These are phyloP conservation scores for Strigamia maritima DNA, from an alignment of 2,888 invertebrate genomes.

Conservation along the genomic window DNA sequence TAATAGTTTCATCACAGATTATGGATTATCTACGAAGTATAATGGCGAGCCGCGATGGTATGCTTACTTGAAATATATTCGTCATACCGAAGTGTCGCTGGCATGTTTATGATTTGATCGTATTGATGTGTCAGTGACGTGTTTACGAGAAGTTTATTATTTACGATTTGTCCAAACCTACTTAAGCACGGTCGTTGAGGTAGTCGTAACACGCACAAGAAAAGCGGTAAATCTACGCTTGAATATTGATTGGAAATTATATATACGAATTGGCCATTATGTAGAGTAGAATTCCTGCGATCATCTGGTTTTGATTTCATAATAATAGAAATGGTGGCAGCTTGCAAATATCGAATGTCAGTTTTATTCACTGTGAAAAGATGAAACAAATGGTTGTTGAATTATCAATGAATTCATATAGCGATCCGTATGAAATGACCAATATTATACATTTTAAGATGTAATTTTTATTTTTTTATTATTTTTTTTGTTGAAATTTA, in stretches of 20 bases:
- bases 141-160: constrained; percentile 15
- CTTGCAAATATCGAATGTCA: background rate
- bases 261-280: background rate
- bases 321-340: background rate
- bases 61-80: no score
- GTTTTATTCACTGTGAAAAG: background rate
- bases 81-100: background rate
- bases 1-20: no score
- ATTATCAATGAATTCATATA: background rate
- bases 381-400: background rate
- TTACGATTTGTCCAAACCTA: background rate
- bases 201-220: background rate
- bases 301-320: background rate
- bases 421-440: no score
- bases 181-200: background rate
- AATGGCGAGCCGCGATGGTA: no score
- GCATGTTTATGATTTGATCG: background rate
- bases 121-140: background rate
- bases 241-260: background rate
- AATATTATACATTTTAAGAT: no score
- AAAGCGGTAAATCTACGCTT: background rate
- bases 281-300: background rate
- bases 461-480: background rate
- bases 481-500: background rate
- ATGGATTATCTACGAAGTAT: no score